These are phyloP conservation scores for Argynnis bischoffii DNA, from an alignment of 2,888 invertebrate genomes.

Conservation along the genomic window DNA sequence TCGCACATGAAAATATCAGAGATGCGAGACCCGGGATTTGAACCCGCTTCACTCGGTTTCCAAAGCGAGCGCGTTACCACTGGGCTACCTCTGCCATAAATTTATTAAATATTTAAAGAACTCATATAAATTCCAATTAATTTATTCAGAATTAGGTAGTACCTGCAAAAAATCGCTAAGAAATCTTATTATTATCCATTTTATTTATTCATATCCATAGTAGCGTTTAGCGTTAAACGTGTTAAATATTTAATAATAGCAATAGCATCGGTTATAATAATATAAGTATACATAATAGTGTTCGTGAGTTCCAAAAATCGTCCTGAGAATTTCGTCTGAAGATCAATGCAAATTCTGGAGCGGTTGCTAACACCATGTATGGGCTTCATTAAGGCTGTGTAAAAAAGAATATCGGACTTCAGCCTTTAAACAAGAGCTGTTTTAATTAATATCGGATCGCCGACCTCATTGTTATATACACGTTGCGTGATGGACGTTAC, in stretches of 20 bases:
- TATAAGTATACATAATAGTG: slow-evolving; percentile 5
- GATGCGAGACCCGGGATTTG: too few species aligned
- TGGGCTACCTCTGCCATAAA: too few species aligned
- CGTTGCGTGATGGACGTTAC: slow-evolving; percentile 52
- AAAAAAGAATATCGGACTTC: slow-evolving; percentile 51
- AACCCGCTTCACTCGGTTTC: too few species aligned
- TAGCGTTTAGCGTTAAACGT: background rate
- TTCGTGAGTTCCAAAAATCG: slow-evolving; percentile 25
- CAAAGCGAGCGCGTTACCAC: too few species aligned
- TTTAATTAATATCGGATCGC: slow-evolving; percentile 64
- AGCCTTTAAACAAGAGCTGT: slow-evolving; percentile 62
- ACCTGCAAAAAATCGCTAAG: too few species aligned
- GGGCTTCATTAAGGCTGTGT: slow-evolving; percentile 71
- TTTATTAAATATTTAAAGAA: too few species aligned
- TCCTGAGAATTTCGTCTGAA: slow-evolving; percentile 36
- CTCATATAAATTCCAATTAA: too few species aligned
- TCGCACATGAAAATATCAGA: too few species aligned
- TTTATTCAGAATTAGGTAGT: too few species aligned
- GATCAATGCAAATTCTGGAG: slow-evolving; percentile 74
- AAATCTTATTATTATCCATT: too few species aligned
- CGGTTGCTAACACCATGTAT: slow-evolving; percentile 60
- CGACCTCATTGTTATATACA: slow-evolving; percentile 39
- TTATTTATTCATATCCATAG: too few species aligned
- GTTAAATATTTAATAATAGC: background rate
- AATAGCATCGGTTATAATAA: background rate